Evolutionary conservation across 2,888 invertebrate species (phyloP).

Genomic region (Apeira syringaria): DNA sequence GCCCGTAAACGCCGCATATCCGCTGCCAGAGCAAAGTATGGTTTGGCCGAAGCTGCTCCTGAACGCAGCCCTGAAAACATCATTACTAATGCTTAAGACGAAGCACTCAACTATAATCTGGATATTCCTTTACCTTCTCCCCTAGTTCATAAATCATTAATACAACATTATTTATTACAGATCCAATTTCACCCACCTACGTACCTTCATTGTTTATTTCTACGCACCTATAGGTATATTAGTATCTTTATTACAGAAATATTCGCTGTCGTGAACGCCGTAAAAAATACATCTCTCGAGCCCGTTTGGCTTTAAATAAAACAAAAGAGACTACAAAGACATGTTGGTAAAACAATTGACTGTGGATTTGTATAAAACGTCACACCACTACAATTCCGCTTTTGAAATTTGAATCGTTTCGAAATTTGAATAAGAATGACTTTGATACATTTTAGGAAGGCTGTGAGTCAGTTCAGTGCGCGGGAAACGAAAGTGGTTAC

Average conservation of each 20-base stretch:
- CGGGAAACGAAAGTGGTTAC: slow-evolving; percentile 72
- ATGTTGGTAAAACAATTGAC: slow-evolving; percentile 81
- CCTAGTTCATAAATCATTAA: slow-evolving; percentile 68
- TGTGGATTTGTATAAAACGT: slow-evolving; percentile 44
- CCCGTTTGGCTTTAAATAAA: slow-evolving; percentile 76
- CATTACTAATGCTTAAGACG: slow-evolving; percentile 37
- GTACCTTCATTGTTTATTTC: slow-evolving; percentile 64
- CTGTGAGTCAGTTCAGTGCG: slow-evolving; percentile 33
- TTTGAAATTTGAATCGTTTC: slow-evolving; percentile 23
- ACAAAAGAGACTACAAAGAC: slow-evolving; percentile 79
- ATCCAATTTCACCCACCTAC: slow-evolving; percentile 76
- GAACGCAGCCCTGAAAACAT: too few species aligned
- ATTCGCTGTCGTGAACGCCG: slow-evolving; percentile 47
- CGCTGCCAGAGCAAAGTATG: too few species aligned
- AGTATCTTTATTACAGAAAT: slow-evolving; percentile 42
- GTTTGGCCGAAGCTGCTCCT: too few species aligned
- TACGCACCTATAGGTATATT: slow-evolving; percentile 39
- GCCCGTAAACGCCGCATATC: too few species aligned
- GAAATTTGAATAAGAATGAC: slow-evolving; percentile 39
- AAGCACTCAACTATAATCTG: slow-evolving; percentile 41
- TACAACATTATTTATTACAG: slow-evolving; percentile 78
- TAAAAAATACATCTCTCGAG: slow-evolving; percentile 65
- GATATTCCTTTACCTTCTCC: slow-evolving; percentile 35
- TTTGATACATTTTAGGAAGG: slow-evolving; percentile 34
- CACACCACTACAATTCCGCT: slow-evolving; percentile 42